Evolutionary conservation across 2,797 vertebrate genomes (phyloP).

Genomic region (Knipowitschia caucasica): DNA sequence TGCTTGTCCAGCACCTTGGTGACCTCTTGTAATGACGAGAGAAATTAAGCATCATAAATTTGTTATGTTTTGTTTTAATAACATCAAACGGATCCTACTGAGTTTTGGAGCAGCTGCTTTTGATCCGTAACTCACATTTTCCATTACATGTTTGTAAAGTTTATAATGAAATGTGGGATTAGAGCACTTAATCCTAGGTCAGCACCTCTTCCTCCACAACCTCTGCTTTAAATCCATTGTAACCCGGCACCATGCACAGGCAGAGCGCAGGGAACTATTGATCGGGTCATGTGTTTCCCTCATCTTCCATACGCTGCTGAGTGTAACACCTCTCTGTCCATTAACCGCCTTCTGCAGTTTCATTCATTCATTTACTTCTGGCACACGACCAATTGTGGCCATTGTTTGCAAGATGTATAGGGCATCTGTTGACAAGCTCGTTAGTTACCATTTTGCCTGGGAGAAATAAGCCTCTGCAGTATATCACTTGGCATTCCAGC

Average conservation of each 20-base stretch:
- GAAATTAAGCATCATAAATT: not conserved
- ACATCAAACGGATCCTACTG: slow-evolving; percentile 13
- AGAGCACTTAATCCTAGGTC: slow-evolving; percentile 35
- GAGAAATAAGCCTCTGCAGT: slow-evolving; percentile 62
- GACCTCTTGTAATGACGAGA: not conserved
- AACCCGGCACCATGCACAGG: slow-evolving; percentile 60
- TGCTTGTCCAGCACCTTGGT: not conserved
- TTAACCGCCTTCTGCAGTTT: slow-evolving; percentile 67
- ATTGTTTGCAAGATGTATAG: slow-evolving; percentile 69
- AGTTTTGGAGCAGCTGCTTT: not conserved
- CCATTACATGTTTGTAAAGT: slow-evolving; percentile 4
- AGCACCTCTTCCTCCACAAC: slow-evolving; percentile 32
- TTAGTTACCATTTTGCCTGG: slow-evolving; percentile 69
- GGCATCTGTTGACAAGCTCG: slow-evolving; percentile 65
- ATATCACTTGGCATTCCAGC: slow-evolving; percentile 63
- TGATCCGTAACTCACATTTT: slow-evolving; percentile 4
- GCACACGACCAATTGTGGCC: slow-evolving; percentile 60
- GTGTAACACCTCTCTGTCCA: slow-evolving; percentile 68
- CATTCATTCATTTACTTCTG: slow-evolving; percentile 67
- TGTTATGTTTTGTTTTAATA: not conserved
- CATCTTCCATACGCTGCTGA: slow-evolving; percentile 69
- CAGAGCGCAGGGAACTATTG: slow-evolving; percentile 65
- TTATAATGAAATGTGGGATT: slow-evolving; percentile 19
- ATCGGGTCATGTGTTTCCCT: slow-evolving; percentile 66
- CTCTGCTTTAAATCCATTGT: slow-evolving; percentile 38